These are phyloP conservation scores for Archilochus colubris DNA, from an alignment of 2,113 vertebrate genomes.

Conservation along the genomic window DNA sequence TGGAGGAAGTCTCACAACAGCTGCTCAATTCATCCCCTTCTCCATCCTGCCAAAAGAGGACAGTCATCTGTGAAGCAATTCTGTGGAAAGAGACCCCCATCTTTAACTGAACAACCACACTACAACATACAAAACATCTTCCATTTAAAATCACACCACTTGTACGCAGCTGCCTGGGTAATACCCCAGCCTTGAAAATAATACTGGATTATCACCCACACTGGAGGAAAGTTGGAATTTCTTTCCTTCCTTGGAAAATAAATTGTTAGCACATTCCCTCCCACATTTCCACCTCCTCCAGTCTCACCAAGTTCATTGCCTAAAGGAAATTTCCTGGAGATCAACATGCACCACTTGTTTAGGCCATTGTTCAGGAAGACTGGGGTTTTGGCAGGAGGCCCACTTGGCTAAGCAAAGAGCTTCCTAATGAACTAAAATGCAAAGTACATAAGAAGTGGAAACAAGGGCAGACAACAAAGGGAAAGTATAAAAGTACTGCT, in stretches of 20 bases:
- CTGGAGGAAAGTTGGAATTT: not conserved
- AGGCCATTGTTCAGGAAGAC: constrained; percentile 32
- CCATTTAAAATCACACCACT: not conserved
- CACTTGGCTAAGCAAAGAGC: constrained; percentile 24
- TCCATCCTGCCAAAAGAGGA: not conserved
- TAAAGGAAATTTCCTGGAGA: constrained; percentile 10
- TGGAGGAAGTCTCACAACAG: not conserved
- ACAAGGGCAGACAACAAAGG: constrained; percentile 19
- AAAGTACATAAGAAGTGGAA: constrained; percentile 30
- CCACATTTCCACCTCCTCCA: not conserved
- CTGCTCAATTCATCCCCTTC: not conserved
- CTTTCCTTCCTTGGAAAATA: constrained; percentile 1
- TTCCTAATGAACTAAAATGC: constrained; percentile 50
- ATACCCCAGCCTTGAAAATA: not conserved
- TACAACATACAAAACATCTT: not conserved
- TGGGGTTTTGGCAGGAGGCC: constrained; percentile 43
- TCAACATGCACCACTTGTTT: constrained; percentile 38
- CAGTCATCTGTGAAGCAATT: not conserved
- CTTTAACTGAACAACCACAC: not conserved
- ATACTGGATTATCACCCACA: not conserved
- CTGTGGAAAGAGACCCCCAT: not conserved
- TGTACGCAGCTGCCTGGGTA: not conserved
- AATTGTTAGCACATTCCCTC: not conserved
- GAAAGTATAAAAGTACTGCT: constrained; percentile 10
- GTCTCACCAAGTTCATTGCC: not conserved